A percentile compares a stretch with the other conserved stretches of the same genome.
Evolutionary conservation across 2,888 invertebrate genomes (phyloP).

Genomic region (Tipula helvola): DNA sequence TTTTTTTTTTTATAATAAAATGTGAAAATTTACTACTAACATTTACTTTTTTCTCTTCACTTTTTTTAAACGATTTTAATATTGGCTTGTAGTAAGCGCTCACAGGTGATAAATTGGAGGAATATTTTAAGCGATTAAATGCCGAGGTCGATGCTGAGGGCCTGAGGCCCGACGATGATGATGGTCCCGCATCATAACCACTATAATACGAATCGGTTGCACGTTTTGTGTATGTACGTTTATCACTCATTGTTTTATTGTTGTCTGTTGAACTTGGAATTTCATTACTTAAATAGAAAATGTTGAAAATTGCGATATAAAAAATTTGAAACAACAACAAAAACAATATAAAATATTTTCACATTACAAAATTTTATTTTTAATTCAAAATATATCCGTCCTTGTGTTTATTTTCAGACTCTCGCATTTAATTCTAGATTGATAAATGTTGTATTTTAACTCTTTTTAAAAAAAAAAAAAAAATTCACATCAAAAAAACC

Average conservation of each 20-base stretch:
- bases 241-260: constrained; percentile 18
- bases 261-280: background rate
- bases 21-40: constrained; percentile 26
- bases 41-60: constrained; percentile 25
- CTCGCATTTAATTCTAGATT: background rate
- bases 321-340: background rate
- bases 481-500: background rate
- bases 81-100: constrained; percentile 34
- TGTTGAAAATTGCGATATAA: background rate
- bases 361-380: background rate
- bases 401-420: constrained; percentile 10
- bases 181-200: constrained; percentile 6
- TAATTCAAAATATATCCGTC: constrained; percentile 4
- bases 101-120: constrained; percentile 32
- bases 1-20: background rate
- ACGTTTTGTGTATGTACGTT: constrained; percentile 27
- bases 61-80: constrained; percentile 28
- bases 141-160: constrained; percentile 28
- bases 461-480: background rate
- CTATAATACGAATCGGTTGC: constrained; percentile 22
- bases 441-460: background rate
- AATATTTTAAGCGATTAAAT: constrained; percentile 29
- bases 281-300: constrained; percentile 12
- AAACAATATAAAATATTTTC: background rate
- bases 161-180: constrained; percentile 19